Conservation (phyloP, 2,888 invertebrate genomes). For the Ditula angustiorana region DNA sequence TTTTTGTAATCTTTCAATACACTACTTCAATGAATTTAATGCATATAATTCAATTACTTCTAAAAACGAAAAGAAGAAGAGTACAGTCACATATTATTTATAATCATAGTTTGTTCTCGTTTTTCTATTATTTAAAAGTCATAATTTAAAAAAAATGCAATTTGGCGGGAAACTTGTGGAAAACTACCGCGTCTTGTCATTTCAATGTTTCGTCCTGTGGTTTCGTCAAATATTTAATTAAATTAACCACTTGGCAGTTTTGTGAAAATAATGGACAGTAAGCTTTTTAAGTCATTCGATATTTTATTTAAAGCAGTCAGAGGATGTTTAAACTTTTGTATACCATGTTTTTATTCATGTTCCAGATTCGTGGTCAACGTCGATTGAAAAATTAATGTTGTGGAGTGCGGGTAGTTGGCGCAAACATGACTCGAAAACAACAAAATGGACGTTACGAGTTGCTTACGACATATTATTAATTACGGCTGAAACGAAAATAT, state of each 20-base stretch:
- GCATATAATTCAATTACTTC: too few relatives aligned
- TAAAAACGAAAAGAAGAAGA: too few relatives aligned
- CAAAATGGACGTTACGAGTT: constrained; percentile 54
- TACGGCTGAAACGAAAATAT: constrained; percentile 56
- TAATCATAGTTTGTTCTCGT: too few relatives aligned
- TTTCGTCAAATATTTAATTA: not conserved
- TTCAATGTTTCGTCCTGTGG: too few relatives aligned
- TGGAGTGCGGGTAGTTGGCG: constrained; percentile 65
- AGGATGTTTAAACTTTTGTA: not conserved
- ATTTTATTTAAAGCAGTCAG: not conserved
- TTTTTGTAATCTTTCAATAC: too few relatives aligned
- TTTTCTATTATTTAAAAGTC: too few relatives aligned
- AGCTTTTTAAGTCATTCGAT: not conserved
- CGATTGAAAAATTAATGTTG: constrained; percentile 67
- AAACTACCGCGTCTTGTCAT: too few relatives aligned
- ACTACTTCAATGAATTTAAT: too few relatives aligned
- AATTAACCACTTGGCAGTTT: not conserved
- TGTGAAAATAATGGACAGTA: constrained; percentile 14
- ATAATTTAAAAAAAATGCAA: not conserved
- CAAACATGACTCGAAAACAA: constrained; percentile 53
- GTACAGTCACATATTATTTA: too few relatives aligned
- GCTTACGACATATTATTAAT: constrained; percentile 68
- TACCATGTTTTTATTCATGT: constrained; percentile 34
- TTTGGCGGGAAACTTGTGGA: constrained; percentile 9
- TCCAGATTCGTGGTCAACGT: constrained; percentile 54